These are phyloP conservation scores for Sinocyclocheilus anophthalmus DNA, from an alignment of 2,113 vertebrate genomes.

Conservation along the genomic window DNA sequence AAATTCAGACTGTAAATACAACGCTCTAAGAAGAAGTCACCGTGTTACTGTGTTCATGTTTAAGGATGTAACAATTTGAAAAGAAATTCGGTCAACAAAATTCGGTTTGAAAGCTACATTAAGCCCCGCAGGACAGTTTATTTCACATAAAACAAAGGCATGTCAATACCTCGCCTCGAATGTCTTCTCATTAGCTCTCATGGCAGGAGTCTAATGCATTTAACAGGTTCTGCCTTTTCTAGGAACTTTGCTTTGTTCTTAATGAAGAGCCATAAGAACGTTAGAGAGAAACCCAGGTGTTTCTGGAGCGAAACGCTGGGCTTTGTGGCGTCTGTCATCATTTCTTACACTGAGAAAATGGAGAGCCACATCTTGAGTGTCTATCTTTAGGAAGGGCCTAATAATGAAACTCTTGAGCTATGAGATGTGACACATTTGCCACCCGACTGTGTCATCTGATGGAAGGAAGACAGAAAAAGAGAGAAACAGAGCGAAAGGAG, in stretches of 20 bases:
- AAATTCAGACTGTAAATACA: neutral
- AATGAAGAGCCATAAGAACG: neutral
- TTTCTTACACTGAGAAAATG: conserved; percentile 6
- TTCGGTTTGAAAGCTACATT: neutral
- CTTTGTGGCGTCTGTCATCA: neutral
- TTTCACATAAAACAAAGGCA: neutral
- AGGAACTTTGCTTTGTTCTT: neutral
- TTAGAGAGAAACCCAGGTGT: conserved; percentile 10
- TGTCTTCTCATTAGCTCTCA: conserved; percentile 5
- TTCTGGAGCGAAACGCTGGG: neutral
- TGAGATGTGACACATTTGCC: conserved; percentile 43
- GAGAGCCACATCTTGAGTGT: conserved; percentile 24
- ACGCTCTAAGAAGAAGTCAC: neutral
- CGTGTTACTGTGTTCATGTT: neutral
- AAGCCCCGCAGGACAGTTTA: neutral
- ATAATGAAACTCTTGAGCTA: conserved; percentile 31
- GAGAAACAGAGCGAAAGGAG: conserved; percentile 16
- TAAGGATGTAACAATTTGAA: neutral
- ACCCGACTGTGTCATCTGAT: conserved; percentile 22
- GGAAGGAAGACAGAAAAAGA: conserved; percentile 14
- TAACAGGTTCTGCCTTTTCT: conserved; percentile 7
- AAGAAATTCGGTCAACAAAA: neutral
- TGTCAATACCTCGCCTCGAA: conserved; percentile 8
- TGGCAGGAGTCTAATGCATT: conserved; percentile 14
- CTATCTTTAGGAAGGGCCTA: conserved; percentile 28